phyloP scores from a whole-genome alignment of 2,113 vertebrate species.

The Amphiprion percula region DNA sequence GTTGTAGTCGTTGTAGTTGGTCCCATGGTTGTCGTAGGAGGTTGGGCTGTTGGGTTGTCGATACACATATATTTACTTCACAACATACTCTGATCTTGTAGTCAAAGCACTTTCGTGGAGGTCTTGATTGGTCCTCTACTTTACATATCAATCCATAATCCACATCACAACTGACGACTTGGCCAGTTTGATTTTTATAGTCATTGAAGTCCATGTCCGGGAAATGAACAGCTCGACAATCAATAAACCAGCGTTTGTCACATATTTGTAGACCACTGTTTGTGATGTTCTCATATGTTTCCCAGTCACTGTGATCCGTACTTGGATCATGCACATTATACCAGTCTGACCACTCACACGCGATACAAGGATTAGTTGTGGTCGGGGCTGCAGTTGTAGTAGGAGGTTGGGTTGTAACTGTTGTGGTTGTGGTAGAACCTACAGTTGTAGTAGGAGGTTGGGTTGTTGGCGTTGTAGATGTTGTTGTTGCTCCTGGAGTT shows the following conservation, averaged over 20 bases:
- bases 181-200: background rate
- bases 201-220: constrained; percentile 21
- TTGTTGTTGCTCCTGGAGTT: background rate
- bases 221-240: background rate
- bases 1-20: constrained; percentile 6
- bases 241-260: constrained; percentile 5
- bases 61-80: background rate
- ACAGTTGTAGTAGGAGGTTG: background rate
- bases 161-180: constrained; percentile 54
- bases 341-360: constrained; percentile 68
- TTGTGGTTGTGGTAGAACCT: background rate
- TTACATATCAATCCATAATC: constrained; percentile 56
- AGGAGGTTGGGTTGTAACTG: background rate
- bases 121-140: constrained; percentile 6
- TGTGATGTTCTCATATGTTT: constrained; percentile 73
- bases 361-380: constrained; percentile 17
- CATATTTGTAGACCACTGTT: constrained; percentile 45
- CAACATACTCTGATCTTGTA: constrained; percentile 71
- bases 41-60: background rate
- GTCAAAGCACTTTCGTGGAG: constrained; percentile 44
- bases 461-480: background rate
- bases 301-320: constrained; percentile 60
- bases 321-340: constrained; percentile 48
- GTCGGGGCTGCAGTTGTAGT: background rate
- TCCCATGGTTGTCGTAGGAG: background rate